Evolutionary conservation across 2,888 invertebrate genomes (phyloP).

Genomic region (Leptinotarsa tumamoca): DNA sequence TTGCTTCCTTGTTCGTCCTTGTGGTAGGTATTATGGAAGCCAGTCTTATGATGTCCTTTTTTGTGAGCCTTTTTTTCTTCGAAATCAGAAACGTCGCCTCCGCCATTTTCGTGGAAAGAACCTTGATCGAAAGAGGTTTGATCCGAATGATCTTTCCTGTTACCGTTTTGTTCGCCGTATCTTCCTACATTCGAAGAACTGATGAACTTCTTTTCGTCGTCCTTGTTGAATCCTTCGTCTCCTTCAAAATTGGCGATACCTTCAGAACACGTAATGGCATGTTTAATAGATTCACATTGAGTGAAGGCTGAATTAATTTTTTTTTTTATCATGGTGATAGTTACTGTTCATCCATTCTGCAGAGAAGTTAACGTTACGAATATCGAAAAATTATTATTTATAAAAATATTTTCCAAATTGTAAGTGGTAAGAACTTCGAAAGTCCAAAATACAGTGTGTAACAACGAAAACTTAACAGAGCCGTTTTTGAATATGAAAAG

Average conservation of each 20-base stretch:
- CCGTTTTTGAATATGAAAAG: too few species aligned
- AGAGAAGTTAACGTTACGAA: too few species aligned
- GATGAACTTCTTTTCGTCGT: constrained; percentile 57
- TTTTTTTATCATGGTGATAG: too few species aligned
- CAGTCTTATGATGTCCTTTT: constrained; percentile 77
- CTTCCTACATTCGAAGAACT: constrained; percentile 58
- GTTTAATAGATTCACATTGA: too few species aligned
- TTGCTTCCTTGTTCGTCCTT: constrained; percentile 79
- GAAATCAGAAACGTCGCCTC: constrained; percentile 54
- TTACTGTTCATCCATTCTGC: too few species aligned
- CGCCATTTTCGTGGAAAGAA: constrained; percentile 59
- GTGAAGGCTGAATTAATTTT: too few species aligned
- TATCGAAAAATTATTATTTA: too few species aligned
- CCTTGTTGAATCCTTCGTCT: constrained; percentile 60
- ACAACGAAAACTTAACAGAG: too few species aligned
- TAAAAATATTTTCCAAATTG: too few species aligned
- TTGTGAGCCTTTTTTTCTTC: constrained; percentile 68
- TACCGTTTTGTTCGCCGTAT: constrained; percentile 56
- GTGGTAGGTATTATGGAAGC: constrained; percentile 77
- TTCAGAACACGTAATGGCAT: constrained; percentile 10
- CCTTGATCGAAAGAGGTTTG: constrained; percentile 57
- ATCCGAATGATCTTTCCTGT: constrained; percentile 58
- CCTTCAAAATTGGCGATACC: constrained; percentile 59
- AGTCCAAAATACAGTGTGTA: too few species aligned
- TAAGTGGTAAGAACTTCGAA: too few species aligned